A percentile compares a stretch with the other conserved stretches of the same genome.
Evolutionary conservation across 2,797 vertebrate species (phyloP).

Genomic region (Dermochelys coriacea): DNA sequence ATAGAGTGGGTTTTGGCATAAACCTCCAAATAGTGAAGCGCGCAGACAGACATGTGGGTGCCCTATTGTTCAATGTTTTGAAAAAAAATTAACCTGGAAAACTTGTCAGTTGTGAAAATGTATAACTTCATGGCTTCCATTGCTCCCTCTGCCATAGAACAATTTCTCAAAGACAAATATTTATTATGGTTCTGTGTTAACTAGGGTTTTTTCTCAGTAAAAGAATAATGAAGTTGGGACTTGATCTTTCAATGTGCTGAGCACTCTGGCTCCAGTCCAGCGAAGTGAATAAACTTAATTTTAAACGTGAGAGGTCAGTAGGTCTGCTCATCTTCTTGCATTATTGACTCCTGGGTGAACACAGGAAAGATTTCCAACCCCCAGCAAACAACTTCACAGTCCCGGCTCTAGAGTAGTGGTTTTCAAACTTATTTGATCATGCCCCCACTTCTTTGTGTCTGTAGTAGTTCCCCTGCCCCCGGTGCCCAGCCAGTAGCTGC

Average conservation of each 20-base stretch:
- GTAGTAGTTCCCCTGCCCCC: too few species aligned
- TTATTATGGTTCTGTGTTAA: not conserved
- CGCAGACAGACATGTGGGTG: accelerated
- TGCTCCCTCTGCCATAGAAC: not conserved
- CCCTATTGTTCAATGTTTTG: not conserved
- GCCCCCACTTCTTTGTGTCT: too few species aligned
- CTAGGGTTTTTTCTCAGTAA: not conserved
- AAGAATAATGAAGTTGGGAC: not conserved
- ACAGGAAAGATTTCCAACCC: accelerated
- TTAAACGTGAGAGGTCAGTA: not conserved
- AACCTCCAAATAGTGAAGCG: not conserved
- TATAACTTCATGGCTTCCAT: not conserved
- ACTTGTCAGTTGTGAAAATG: not conserved
- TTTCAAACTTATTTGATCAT: too few species aligned
- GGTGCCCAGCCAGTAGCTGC: too few species aligned
- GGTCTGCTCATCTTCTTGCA: not conserved
- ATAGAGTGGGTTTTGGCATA: not conserved
- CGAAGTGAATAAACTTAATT: not conserved
- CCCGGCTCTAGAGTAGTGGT: not conserved
- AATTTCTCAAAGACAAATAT: not conserved
- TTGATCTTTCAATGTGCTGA: not conserved
- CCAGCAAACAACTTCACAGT: not conserved
- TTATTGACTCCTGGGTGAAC: accelerated
- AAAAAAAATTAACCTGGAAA: not conserved
- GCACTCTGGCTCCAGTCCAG: not conserved